phyloP scores from a whole-genome alignment of 2,113 vertebrate species.

The Aplodontia rufa region DNA sequence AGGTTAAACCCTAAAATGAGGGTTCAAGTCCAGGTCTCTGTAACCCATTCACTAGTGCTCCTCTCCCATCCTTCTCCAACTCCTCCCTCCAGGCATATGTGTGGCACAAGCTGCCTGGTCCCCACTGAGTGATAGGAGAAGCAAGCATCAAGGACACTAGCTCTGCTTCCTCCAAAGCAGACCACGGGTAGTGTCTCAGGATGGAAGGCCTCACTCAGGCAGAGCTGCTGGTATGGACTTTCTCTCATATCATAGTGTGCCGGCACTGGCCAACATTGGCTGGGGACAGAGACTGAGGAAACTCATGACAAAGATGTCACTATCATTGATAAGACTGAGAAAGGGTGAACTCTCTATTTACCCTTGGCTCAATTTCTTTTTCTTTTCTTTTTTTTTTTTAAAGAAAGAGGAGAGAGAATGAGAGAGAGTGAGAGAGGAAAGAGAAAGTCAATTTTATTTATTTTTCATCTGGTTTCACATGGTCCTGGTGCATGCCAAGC shows the following conservation, averaged over 20 bases:
- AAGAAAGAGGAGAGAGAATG: too few species aligned
- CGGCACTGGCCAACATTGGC: not conserved
- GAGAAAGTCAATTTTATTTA: too few species aligned
- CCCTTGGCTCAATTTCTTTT: not conserved
- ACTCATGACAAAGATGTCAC: not conserved
- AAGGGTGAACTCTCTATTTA: not conserved
- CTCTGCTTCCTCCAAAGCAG: not conserved
- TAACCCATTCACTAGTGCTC: not conserved
- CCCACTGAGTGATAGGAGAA: not conserved
- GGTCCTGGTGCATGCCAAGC: too few species aligned
- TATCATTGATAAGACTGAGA: not conserved
- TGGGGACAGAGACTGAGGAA: not conserved
- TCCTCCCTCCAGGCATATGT: accelerated
- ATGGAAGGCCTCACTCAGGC: not conserved
- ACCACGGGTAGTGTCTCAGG: not conserved
- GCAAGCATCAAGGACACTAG: not conserved
- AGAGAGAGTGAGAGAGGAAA: too few species aligned
- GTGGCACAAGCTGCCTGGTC: not conserved
- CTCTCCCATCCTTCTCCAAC: not conserved
- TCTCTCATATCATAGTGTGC: not conserved
- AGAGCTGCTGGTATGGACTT: not conserved
- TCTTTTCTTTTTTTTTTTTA: too few species aligned
- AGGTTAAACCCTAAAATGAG: not conserved
- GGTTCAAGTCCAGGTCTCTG: not conserved
- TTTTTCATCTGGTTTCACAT: too few species aligned